Percentiles rank a stretch among this genome's conserved stretches.
Evolutionary conservation across 2,113 vertebrate genomes (phyloP).

Genomic region (Sterna hirundo): DNA sequence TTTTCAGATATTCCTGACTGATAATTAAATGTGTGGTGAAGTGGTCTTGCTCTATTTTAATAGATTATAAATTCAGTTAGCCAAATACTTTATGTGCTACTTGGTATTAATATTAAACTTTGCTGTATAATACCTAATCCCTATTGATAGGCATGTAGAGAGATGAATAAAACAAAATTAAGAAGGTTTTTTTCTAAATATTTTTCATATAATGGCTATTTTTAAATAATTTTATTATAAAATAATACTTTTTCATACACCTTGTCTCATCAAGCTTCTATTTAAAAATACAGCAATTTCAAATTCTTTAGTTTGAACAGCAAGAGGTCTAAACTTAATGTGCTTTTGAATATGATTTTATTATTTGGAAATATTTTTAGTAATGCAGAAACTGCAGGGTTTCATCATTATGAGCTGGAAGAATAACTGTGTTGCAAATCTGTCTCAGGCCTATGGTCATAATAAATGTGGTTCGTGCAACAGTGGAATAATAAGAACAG

Average conservation of each 20-base stretch:
- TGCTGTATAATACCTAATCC: neutral
- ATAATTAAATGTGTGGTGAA: neutral
- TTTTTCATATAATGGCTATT: neutral
- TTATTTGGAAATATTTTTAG: conserved; percentile 43
- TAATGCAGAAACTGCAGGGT: neutral
- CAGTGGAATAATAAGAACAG: conserved; percentile 28
- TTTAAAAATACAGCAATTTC: conserved; percentile 14
- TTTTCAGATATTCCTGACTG: neutral
- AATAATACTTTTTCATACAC: neutral
- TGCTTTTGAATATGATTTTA: conserved; percentile 39
- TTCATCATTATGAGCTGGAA: conserved; percentile 58
- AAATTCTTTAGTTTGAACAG: neutral
- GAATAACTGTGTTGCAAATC: conserved; percentile 43
- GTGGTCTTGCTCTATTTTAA: neutral
- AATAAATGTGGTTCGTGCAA: conserved; percentile 37
- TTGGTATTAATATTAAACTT: neutral
- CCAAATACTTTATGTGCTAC: neutral
- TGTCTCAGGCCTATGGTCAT: conserved; percentile 44
- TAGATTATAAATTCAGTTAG: neutral
- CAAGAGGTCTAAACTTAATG: neutral
- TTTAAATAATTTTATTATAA: conserved; percentile 15
- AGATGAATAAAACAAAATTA: neutral
- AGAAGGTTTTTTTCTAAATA: neutral
- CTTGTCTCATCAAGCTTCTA: neutral
- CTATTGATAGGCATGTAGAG: neutral